Base-by-base conservation (phyloP, 37 sponge, comb jelly and placozoan species). In the Trichoplax adhaerens region DNA sequence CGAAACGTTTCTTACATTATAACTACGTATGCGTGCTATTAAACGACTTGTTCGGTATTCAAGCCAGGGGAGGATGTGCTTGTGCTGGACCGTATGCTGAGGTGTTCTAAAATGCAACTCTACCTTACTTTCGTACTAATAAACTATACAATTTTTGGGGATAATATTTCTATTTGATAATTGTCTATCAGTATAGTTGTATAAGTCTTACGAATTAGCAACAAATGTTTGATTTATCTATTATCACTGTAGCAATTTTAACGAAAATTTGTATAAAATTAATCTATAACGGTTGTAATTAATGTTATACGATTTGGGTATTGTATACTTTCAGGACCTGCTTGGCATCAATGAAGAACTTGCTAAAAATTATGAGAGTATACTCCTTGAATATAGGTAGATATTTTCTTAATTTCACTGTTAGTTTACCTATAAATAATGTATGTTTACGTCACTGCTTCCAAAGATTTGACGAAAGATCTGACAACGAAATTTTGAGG, bases 71-170 rank as follows among this genome's bases (percentile, higher is more conserved):
- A 5, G 94, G 94, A 3, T 92, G 94, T 58, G 77, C 83, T 5
- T 92, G 94, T 82, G 88, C 94, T 52, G 94, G 94, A 52, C 89
- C 89, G 50, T 88, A 88, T 78, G 85, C 82, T 4, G 85, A 85
- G 83, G 89, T 88, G 56, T 53, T 58, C 46, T 51, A 52, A 54
- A 7, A 47, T 12, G n/a, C 10, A 50, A 48, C 58, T 29, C 29
- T 29, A 29, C 29, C 29, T 29, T 29, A 29, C 29, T 29, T 29
- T 29, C 29, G 29, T 29, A 29, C 29, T 29, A 29, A 29, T 29
- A 29, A 29, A 29, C 29, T 29, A 29, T 29, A 29, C 29, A 29
- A 29, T 29, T 29, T 29, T 29, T 29, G 29, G 29, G 29, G 29
- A 29, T 29, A 29, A 29, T 29, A 29, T 29, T 29, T 29, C 29